phyloP scores from a whole-genome alignment of 2,113 vertebrate species.

The Planiliza haematocheilus region DNA sequence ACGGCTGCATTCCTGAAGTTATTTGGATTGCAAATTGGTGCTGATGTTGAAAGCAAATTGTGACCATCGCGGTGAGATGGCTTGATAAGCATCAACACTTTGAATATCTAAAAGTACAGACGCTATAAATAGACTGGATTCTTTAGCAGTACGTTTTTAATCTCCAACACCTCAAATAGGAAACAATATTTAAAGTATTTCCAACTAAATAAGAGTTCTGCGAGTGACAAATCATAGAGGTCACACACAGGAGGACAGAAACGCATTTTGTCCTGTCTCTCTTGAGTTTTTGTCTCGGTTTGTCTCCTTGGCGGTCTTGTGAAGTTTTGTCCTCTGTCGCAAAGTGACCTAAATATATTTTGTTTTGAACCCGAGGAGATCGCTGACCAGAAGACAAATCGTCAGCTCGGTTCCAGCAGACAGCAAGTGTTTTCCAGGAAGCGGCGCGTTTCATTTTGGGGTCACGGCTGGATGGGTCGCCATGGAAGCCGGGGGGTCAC shows the following conservation, averaged over 20 bases:
- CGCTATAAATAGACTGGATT: background rate
- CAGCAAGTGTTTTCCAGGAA: constrained; percentile 55
- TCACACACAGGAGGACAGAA: background rate
- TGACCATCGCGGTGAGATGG: background rate
- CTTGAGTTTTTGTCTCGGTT: background rate
- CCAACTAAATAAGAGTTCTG: no score
- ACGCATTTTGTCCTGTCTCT: background rate
- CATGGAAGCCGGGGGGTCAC: constrained; percentile 46
- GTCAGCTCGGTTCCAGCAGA: constrained; percentile 5
- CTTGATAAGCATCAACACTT: background rate
- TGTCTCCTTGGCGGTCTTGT: constrained; percentile 2
- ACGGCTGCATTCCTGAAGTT: no score
- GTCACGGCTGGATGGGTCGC: constrained; percentile 42
- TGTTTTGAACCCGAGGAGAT: constrained; percentile 18
- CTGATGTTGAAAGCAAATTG: constrained; percentile 1
- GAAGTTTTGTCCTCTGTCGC: background rate
- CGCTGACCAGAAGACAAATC: constrained; percentile 2
- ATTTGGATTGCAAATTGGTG: constrained; percentile 26
- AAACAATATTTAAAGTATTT: background rate
- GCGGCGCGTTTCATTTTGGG: constrained; percentile 41
- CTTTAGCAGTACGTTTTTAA: no score
- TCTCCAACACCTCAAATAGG: background rate
- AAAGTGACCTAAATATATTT: constrained; percentile 4
- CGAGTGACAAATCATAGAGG: no score
- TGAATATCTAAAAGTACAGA: constrained; percentile 9